Evolutionary conservation across 1,140 invertebrate genomes (phyloP).

Genomic region (Lordiphosa mommai): DNA sequence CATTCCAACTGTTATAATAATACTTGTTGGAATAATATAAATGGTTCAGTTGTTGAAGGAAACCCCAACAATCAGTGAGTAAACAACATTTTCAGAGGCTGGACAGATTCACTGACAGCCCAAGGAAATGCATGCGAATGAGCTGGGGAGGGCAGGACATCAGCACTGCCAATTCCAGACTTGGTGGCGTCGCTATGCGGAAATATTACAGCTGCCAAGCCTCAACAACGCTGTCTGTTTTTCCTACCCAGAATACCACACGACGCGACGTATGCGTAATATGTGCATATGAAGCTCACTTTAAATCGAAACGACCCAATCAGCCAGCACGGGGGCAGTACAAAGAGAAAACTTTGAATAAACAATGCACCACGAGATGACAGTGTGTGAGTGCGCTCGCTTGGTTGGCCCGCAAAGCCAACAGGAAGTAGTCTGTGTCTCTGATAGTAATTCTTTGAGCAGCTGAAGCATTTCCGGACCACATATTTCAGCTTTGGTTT

Average conservation of each 20-base stretch:
- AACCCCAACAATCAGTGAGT: background rate
- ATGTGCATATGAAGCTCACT: conserved; percentile 4
- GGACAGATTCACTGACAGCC: background rate
- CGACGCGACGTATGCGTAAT: background rate
- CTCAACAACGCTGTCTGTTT: background rate
- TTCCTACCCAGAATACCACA: background rate
- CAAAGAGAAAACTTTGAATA: conserved; percentile 36
- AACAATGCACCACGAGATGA: conserved; percentile 11
- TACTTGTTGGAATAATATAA: conserved; percentile 20
- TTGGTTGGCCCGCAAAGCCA: conserved; percentile 23
- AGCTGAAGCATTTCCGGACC: conserved; percentile 27
- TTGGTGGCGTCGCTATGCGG: conserved; percentile 10
- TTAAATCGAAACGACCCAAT: conserved; percentile 40
- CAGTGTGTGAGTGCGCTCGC: conserved; percentile 10
- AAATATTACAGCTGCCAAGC: conserved; percentile 29
- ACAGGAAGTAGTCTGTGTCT: conserved; percentile 6
- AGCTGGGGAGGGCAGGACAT: background rate
- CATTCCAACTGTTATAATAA: background rate
- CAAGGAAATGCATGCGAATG: conserved; percentile 7
- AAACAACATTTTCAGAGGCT: too few relatives aligned
- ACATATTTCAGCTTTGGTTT: conserved; percentile 34
- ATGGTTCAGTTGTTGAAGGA: background rate
- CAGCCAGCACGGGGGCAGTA: background rate
- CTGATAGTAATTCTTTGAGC: background rate
- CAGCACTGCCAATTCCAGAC: conserved; percentile 13